Evolutionary conservation across 2,113 vertebrate species (phyloP).

Genomic region (Sebastes schlegelii): DNA sequence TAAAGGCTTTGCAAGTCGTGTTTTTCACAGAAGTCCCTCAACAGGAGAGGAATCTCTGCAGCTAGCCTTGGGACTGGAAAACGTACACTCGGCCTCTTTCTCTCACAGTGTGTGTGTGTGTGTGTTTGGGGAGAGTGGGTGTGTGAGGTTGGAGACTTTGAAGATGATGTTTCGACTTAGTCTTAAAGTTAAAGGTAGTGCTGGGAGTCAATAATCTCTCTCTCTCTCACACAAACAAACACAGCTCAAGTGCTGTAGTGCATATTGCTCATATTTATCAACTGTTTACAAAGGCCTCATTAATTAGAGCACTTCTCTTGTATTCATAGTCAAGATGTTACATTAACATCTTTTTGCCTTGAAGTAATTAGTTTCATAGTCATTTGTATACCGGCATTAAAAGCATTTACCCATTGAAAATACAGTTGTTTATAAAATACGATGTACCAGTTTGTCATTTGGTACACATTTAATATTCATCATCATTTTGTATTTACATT

Average conservation of each 20-base stretch:
- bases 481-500: background rate
- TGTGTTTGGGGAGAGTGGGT: conserved; percentile 8
- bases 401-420: conserved; percentile 1
- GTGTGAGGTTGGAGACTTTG: conserved; percentile 19
- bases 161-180: conserved; percentile 33
- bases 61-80: conserved; percentile 24
- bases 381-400: background rate
- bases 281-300: conserved; percentile 2
- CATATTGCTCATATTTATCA: conserved; percentile 3
- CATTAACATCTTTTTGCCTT: conserved; percentile 13
- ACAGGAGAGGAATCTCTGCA: conserved; percentile 46
- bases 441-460: background rate
- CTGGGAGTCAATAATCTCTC: background rate
- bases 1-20: conserved; percentile 55
- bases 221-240: background rate
- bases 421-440: conserved; percentile 5
- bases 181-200: conserved; percentile 8
- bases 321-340: conserved; percentile 17
- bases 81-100: conserved; percentile 10
- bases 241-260: background rate
- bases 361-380: conserved; percentile 10
- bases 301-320: conserved; percentile 2
- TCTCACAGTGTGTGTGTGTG: conserved; percentile 2
- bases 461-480: background rate
- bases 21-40: conserved; percentile 56